Percentiles rank a stretch among this genome's conserved stretches.
Conservation (phyloP, 2,113 vertebrate species). For the Amphiprion percula region DNA sequence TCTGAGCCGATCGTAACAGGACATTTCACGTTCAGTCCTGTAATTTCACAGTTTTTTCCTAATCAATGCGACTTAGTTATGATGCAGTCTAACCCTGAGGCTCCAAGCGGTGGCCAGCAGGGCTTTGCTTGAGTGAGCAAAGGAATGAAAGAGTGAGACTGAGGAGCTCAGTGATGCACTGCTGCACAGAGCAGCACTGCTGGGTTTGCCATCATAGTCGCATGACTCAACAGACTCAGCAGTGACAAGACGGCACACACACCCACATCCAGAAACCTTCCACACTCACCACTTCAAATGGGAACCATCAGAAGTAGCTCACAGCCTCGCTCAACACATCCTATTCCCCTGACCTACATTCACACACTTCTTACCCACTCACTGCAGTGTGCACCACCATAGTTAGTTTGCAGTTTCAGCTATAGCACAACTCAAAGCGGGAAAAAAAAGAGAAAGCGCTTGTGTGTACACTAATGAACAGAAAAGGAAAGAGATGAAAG, state of each 20-base stretch:
- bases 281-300: slow-evolving; percentile 13
- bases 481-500: background rate
- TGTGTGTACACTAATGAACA: background rate
- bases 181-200: slow-evolving; percentile 34
- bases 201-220: background rate
- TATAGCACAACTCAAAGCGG: background rate
- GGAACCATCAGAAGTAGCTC: slow-evolving; percentile 43
- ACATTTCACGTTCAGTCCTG: background rate
- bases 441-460: background rate
- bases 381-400: slow-evolving; percentile 30
- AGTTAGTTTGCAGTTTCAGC: slow-evolving; percentile 5
- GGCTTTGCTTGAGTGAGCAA: slow-evolving; percentile 1
- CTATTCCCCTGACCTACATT: slow-evolving; percentile 65
- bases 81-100: background rate
- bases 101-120: background rate
- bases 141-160: slow-evolving; percentile 4
- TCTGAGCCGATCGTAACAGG: too few species aligned
- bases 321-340: slow-evolving; percentile 37
- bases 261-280: background rate
- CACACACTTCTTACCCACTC: slow-evolving; percentile 36
- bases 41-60: too few species aligned
- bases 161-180: slow-evolving; percentile 31
- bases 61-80: too few species aligned
- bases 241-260: slow-evolving; percentile 11
- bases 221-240: slow-evolving; percentile 44